Percentiles rank a stretch among this genome's conserved stretches.
phyloP scores from a whole-genome alignment of 2,888 invertebrate genomes.

The Acleris laterana region DNA sequence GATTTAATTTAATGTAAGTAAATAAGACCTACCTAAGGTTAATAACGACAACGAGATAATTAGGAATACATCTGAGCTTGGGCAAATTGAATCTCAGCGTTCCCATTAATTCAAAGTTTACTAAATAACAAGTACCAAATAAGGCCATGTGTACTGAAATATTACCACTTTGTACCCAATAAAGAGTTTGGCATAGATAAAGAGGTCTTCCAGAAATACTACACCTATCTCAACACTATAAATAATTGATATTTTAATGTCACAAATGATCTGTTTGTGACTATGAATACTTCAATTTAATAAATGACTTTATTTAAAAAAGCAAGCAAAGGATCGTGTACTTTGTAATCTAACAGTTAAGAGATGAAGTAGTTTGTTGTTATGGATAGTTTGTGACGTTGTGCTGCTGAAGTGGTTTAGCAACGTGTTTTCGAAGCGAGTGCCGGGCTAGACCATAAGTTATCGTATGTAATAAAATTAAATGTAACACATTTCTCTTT shows the following conservation, averaged over 20 bases:
- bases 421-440: conserved; percentile 78
- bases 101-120: no score
- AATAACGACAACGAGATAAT: no score
- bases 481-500: conserved; percentile 85
- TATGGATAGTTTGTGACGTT: conserved; percentile 43
- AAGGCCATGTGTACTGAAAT: conserved; percentile 5
- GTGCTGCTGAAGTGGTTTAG: conserved; percentile 40
- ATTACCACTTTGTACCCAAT: conserved; percentile 27
- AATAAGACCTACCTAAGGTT: no score
- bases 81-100: no score
- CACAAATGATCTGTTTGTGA: conserved; percentile 83
- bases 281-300: conserved; percentile 55
- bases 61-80: no score
- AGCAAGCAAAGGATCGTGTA: conserved; percentile 35
- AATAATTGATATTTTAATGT: conserved; percentile 84
- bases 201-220: conserved; percentile 60
- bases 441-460: conserved; percentile 79
- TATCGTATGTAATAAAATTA: conserved; percentile 84
- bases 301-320: conserved; percentile 52
- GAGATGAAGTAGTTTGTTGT: conserved; percentile 36
- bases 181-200: conserved; percentile 36
- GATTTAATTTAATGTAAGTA: no score
- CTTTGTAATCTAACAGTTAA: conserved; percentile 37
- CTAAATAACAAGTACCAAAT: not conserved
- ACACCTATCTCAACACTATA: conserved; percentile 76